These are phyloP conservation scores for Leucania comma DNA, from an alignment of 2,888 invertebrate genomes.

Conservation along the genomic window DNA sequence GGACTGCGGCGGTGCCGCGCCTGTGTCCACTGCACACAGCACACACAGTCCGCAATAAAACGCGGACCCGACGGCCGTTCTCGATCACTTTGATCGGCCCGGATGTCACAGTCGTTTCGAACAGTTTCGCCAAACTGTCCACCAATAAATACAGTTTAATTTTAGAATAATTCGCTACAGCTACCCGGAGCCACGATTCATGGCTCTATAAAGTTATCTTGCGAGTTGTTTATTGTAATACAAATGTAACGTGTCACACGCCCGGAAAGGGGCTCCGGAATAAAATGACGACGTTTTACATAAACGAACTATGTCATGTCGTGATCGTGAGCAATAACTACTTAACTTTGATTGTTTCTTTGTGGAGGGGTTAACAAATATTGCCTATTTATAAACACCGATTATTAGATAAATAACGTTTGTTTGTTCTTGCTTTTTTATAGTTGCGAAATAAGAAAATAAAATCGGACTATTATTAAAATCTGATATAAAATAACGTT, in stretches of 20 bases:
- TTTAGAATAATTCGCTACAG: constrained; percentile 84
- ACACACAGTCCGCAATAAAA: constrained; percentile 73
- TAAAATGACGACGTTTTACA: constrained; percentile 65
- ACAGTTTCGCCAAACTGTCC: constrained; percentile 76
- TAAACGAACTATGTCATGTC: constrained; percentile 57
- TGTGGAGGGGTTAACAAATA: constrained; percentile 51
- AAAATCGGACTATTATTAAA: neutral
- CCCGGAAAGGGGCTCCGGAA: constrained; percentile 58
- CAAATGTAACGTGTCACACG: constrained; percentile 72
- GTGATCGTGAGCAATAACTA: constrained; percentile 58
- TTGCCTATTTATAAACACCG: constrained; percentile 42
- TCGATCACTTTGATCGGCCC: constrained; percentile 87
- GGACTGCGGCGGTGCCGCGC: constrained; percentile 4
- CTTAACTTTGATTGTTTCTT: constrained; percentile 57
- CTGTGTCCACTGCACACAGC: constrained; percentile 4
- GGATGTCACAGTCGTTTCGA: constrained; percentile 84
- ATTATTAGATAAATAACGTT: constrained; percentile 19
- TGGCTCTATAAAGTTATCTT: constrained; percentile 76
- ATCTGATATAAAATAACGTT: constrained; percentile 7
- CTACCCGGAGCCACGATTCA: constrained; percentile 75
- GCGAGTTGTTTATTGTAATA: constrained; percentile 75
- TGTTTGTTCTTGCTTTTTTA: constrained; percentile 20
- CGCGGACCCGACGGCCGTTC: constrained; percentile 75
- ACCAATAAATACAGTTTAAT: constrained; percentile 83
- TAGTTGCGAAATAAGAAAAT: neutral